Base-by-base conservation (phyloP, 2,797 vertebrate species). In the Clamator glandarius region DNA sequence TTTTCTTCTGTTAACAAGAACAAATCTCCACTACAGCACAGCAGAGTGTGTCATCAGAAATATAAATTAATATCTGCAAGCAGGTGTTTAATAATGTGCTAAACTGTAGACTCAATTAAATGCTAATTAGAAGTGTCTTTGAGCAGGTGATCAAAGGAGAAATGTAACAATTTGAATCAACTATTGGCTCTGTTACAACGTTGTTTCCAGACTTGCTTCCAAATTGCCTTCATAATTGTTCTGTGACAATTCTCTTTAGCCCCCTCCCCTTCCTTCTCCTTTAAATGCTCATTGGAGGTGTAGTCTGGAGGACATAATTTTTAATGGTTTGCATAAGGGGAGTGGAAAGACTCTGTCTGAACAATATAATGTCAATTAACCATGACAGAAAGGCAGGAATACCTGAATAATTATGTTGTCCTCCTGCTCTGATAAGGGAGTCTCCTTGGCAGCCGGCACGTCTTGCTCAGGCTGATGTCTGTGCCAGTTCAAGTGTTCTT, bases 151-250 rank as follows among this genome's bases (percentile, higher is more conserved):
- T 88, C 87, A 91, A 90, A 90, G 87, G 51, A 92, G 73, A 93
- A 93, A 86, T 26, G 59, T 46, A 84, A 73, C 76, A 9, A 39
- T 86, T 94, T 86, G 59, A 85, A 83, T 90, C 63, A 58, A 50
- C 52, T 90, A 12, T 87, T 95, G 94, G 91, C 87, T 94, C 73
- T 89, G 87, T 81, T 93, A 91, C 94, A 96, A 93, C 25, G 21
- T 35, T 88, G 28, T 94, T 95, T 96, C 95, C 89, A 96, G 84
- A 63, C 41, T 83, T 76, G 82, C 70, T 96, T 96, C 91, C 94
- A 95, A 95, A 79, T 85, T 84, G 63, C 79, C 72, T 76, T 89
- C 11, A 5, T 86, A 78, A 94, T 93, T 89, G 82, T 79, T 75
- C 79, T 52, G 23, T 57, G 85, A 67, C 4, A 9, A 84, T 81